Conservation (phyloP, 2,888 invertebrate species). For the Thera britannica region DNA sequence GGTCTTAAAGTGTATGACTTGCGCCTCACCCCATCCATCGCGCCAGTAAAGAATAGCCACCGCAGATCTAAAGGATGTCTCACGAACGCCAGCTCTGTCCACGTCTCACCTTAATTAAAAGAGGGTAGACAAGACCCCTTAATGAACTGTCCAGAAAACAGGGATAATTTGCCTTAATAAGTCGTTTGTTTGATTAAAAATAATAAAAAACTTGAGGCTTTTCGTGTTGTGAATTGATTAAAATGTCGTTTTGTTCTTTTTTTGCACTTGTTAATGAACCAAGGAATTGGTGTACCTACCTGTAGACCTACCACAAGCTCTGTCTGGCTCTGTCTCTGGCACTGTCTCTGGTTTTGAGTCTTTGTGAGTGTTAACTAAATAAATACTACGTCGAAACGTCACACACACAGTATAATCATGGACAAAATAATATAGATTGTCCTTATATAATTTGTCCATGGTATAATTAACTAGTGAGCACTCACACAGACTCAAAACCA, state of each 20-base stretch:
- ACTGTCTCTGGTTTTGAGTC: too few relatives aligned
- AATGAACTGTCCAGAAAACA: slow-evolving; percentile 40
- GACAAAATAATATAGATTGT: too few relatives aligned
- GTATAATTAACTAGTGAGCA: too few relatives aligned
- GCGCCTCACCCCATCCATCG: slow-evolving; percentile 19
- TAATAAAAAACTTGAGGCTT: slow-evolving; percentile 20
- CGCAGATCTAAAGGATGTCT: slow-evolving; percentile 53
- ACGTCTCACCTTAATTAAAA: slow-evolving; percentile 61
- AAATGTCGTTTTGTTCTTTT: neutral
- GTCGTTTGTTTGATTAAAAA: slow-evolving; percentile 34
- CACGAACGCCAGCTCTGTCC: slow-evolving; percentile 44
- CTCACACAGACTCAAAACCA: too few relatives aligned
- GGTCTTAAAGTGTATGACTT: slow-evolving; percentile 32
- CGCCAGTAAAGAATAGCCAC: slow-evolving; percentile 56
- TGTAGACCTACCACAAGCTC: too few relatives aligned
- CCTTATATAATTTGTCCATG: too few relatives aligned
- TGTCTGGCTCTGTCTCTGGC: too few relatives aligned
- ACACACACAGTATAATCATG: too few relatives aligned
- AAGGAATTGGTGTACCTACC: too few relatives aligned
- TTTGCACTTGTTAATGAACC: too few relatives aligned
- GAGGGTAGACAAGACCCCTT: slow-evolving; percentile 35
- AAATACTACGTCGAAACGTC: too few relatives aligned
- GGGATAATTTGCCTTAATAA: slow-evolving; percentile 26
- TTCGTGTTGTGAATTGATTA: slow-evolving; percentile 17
- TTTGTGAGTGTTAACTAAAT: too few relatives aligned